These are phyloP conservation scores for Metopolophium dirhodum DNA, from an alignment of 1,140 invertebrate genomes.

Conservation along the genomic window DNA sequence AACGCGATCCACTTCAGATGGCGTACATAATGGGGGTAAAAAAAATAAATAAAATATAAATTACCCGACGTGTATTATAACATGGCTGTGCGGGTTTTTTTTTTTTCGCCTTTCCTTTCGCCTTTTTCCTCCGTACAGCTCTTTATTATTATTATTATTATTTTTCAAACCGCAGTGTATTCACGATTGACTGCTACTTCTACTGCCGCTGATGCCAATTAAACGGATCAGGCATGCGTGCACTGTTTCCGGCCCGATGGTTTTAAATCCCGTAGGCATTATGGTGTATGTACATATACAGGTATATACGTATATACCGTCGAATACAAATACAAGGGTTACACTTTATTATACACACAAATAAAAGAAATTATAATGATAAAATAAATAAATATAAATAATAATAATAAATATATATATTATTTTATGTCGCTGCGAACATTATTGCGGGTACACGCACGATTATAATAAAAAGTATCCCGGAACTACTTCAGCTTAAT, in stretches of 20 bases:
- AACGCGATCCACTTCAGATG: slow-evolving; percentile 34
- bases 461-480: background rate
- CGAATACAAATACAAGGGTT: slow-evolving; percentile 31
- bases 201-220: slow-evolving; percentile 38
- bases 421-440: background rate
- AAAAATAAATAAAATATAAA: slow-evolving; percentile 44
- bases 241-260: slow-evolving; percentile 33
- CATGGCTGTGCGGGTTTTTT: background rate
- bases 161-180: slow-evolving; percentile 15
- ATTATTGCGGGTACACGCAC: background rate
- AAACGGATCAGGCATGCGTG: slow-evolving; percentile 51
- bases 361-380: background rate
- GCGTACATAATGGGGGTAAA: background rate
- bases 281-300: background rate
- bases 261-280: background rate
- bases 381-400: slow-evolving; percentile 5
- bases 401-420: background rate
- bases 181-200: slow-evolving; percentile 34
- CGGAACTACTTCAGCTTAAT: background rate
- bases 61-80: slow-evolving; percentile 40
- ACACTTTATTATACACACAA: slow-evolving; percentile 14
- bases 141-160: slow-evolving; percentile 44
- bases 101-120: slow-evolving; percentile 5
- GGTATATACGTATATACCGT: background rate
- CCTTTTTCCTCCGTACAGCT: background rate